A percentile compares a stretch with the other conserved stretches of the same genome.
Evolutionary conservation across 1,140 invertebrate species (phyloP).

Genomic region (Drosophila busckii): DNA sequence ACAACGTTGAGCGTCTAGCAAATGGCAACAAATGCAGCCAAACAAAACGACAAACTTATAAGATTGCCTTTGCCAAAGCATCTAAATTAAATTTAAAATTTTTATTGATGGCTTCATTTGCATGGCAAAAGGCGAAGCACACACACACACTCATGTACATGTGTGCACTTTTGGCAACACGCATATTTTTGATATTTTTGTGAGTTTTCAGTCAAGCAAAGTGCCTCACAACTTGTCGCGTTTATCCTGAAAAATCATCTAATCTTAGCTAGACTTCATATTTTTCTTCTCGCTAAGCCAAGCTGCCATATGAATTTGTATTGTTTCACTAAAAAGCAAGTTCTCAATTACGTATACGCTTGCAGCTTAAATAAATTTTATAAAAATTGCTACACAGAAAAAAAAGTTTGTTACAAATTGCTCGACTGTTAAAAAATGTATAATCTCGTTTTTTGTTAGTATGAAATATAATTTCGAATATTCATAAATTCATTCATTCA

Average conservation of each 20-base stretch:
- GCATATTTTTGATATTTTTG: constrained; percentile 1
- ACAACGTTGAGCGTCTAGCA: constrained; percentile 10
- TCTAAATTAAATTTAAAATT: constrained; percentile 41
- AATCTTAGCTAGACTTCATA: constrained; percentile 74
- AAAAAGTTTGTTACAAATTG: too few relatives aligned
- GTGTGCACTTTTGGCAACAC: constrained; percentile 2
- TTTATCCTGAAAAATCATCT: constrained; percentile 75
- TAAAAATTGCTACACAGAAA: too few relatives aligned
- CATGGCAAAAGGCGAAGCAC: constrained; percentile 32
- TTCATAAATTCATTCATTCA: too few relatives aligned
- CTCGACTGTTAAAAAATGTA: too few relatives aligned
- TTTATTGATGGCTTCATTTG: constrained; percentile 71
- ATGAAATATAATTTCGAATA: too few relatives aligned
- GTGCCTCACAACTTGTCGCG: constrained; percentile 45
- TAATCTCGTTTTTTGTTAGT: too few relatives aligned
- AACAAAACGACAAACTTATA: constrained; percentile 33
- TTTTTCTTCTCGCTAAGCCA: constrained; percentile 70
- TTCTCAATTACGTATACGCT: too few relatives aligned
- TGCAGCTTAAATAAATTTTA: too few relatives aligned
- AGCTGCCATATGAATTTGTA: constrained; percentile 59
- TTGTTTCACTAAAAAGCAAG: constrained; percentile 22
- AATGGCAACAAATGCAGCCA: constrained; percentile 32
- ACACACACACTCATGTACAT: constrained; percentile 12
- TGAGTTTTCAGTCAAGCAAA: constrained; percentile 19
- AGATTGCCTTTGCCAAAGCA: constrained; percentile 32